Conservation (phyloP, 2,113 vertebrate genomes). For the Theristicus caerulescens region DNA sequence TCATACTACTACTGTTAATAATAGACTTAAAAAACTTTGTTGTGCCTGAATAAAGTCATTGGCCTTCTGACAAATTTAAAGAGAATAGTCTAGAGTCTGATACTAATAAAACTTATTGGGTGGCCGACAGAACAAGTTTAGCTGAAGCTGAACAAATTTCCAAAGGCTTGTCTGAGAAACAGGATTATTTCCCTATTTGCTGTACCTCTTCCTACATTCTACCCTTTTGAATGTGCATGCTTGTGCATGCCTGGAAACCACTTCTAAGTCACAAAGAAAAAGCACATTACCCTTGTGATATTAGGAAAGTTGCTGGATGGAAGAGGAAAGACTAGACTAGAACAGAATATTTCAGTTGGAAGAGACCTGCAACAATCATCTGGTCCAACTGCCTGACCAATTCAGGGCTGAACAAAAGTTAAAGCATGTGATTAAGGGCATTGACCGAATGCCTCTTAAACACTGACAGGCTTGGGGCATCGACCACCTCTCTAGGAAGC, state of each 20-base stretch:
- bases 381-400: not conserved
- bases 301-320: not conserved
- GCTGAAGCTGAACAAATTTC: conserved; percentile 22
- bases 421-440: not conserved
- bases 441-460: not conserved
- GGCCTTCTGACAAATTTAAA: conserved; percentile 19
- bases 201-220: conserved; percentile 2
- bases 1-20: not conserved
- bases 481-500: not conserved
- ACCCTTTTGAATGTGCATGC: not conserved
- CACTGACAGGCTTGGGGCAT: not conserved
- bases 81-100: conserved; percentile 45
- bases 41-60: conserved; percentile 12
- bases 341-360: not conserved
- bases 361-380: not conserved
- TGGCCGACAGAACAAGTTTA: not conserved
- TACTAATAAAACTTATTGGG: conserved; percentile 57
- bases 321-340: not conserved
- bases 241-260: not conserved
- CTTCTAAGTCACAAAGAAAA: not conserved
- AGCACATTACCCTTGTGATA: not conserved
- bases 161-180: not conserved
- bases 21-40: not conserved
- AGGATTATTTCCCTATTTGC: not conserved
- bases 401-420: not conserved